phyloP scores from a whole-genome alignment of 2,797 vertebrate species.

The Parauchenoglanis ngamensis region DNA sequence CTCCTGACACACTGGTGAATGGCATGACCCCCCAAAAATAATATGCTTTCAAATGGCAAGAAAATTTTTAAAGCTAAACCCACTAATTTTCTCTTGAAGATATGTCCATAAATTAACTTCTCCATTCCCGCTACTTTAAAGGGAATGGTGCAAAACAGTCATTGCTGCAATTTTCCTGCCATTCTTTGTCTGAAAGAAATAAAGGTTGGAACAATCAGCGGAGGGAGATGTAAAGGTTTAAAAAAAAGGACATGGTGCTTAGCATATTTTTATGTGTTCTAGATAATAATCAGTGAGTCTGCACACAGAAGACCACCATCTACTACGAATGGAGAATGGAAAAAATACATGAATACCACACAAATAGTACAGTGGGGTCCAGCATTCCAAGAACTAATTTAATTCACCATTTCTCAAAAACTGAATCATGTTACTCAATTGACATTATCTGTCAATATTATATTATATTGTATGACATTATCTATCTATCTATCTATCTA shows the following conservation, averaged over 20 bases:
- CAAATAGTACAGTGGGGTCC: not conserved
- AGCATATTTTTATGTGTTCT: constrained; percentile 12
- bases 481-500: too few species aligned
- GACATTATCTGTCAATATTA: not conserved
- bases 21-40: constrained; percentile 49
- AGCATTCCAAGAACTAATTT: not conserved
- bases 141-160: constrained; percentile 13
- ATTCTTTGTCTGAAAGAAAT: constrained; percentile 19
- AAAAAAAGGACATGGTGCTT: constrained; percentile 4
- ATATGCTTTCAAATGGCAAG: constrained; percentile 69
- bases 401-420: not conserved
- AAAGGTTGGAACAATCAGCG: constrained; percentile 34
- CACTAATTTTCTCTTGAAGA: constrained; percentile 54
- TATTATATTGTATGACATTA: too few species aligned
- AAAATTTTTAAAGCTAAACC: constrained; percentile 38
- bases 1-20: not conserved
- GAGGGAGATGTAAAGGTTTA: not conserved
- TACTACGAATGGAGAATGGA: not conserved
- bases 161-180: constrained; percentile 38
- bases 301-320: not conserved
- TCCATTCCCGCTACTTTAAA: constrained; percentile 21
- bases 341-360: not conserved
- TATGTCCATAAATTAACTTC: constrained; percentile 53
- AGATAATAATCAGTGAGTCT: constrained; percentile 1
- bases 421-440: too few species aligned